Evolutionary conservation across 30 jellyfish, hydroid and myxozoan species (phyloP).

Genomic region (Hydractinia echinata): DNA sequence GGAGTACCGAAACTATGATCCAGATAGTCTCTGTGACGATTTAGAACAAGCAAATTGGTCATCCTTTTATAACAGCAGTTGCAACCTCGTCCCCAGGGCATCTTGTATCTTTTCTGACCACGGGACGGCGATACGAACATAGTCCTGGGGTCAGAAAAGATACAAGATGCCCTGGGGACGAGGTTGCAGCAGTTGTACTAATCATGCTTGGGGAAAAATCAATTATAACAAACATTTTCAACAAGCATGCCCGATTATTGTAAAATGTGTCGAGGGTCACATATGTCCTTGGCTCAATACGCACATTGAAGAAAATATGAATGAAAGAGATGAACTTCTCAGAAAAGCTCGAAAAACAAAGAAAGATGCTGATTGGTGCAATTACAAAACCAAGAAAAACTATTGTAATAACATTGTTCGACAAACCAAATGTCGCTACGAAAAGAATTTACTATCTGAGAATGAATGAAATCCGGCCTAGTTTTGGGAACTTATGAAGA

Average conservation of each 20-base stretch:
- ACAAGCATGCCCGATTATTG: conserved; percentile 55
- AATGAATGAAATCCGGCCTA: conserved; percentile 42
- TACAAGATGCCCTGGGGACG: too few species aligned
- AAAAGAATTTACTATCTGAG: conserved; percentile 30
- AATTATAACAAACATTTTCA: conserved; percentile 27
- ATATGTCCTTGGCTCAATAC: conserved; percentile 56
- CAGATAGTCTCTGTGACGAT: conserved; percentile 32
- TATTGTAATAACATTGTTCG: conserved; percentile 35
- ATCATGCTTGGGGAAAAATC: conserved; percentile 57
- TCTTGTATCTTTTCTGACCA: too few species aligned
- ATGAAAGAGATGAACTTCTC: too few species aligned
- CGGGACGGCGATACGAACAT: too few species aligned
- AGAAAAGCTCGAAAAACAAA: conserved; percentile 36
- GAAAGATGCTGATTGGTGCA: conserved; percentile 29
- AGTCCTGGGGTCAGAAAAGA: too few species aligned
- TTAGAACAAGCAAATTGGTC: conserved; percentile 37
- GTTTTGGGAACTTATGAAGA: conserved; percentile 41
- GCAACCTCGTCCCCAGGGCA: too few species aligned
- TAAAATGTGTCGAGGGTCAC: conserved; percentile 42
- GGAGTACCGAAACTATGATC: conserved; percentile 41
- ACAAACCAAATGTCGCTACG: conserved; percentile 43
- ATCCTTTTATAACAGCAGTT: conserved; percentile 18
- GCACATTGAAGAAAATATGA: conserved; percentile 27
- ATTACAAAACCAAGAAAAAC: conserved; percentile 33
- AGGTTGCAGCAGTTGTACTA: too few species aligned